Conservation (phyloP, 92 coral and sea anemone species). For the Umimayanthus chanpuru region DNA sequence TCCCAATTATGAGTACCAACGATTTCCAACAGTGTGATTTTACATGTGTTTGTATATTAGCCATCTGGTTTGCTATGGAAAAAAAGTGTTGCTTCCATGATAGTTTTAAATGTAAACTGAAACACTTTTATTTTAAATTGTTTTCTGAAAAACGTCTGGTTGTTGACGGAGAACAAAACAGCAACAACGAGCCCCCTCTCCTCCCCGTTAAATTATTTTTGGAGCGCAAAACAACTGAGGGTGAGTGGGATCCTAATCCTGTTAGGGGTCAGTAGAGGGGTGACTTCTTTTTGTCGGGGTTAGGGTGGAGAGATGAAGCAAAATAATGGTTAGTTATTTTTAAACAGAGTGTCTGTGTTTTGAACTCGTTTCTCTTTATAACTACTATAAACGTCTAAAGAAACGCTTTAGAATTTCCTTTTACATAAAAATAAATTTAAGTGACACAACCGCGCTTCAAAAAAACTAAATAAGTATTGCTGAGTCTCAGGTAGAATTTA, state of each 20-base stretch:
- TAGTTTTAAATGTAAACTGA: too few relatives aligned
- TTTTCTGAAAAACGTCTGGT: background rate
- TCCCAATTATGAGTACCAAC: background rate
- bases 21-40: background rate
- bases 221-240: background rate
- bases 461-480: too few relatives aligned
- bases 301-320: background rate
- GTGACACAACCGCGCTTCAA: too few relatives aligned
- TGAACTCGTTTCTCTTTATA: too few relatives aligned
- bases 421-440: too few relatives aligned
- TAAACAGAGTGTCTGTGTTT: too few relatives aligned
- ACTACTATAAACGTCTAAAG: too few relatives aligned
- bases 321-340: too few relatives aligned
- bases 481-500: too few relatives aligned
- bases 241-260: background rate
- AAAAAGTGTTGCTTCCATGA: background rate
- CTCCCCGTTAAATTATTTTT: background rate
- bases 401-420: too few relatives aligned
- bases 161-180: background rate
- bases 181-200: too few relatives aligned
- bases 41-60: background rate
- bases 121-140: background rate
- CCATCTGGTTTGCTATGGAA: background rate
- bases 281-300: background rate
- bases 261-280: background rate